Base-by-base conservation (phyloP, 2,797 vertebrate species). In the Poeciliopsis paucimaculata region DNA sequence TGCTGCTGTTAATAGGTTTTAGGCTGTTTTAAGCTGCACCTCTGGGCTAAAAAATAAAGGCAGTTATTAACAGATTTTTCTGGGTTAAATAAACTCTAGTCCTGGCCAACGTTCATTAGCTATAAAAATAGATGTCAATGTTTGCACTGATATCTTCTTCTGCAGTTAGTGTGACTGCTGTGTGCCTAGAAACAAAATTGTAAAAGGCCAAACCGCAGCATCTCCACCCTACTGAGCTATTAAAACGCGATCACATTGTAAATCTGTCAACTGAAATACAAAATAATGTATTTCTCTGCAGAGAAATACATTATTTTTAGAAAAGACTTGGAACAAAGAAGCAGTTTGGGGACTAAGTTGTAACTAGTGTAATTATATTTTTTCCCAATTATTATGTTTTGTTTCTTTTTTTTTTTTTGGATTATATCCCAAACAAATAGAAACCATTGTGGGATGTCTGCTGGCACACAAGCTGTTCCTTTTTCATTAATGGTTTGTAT, bases 401-500 rank as follows among this genome's bases (percentile, higher is more conserved):
- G 15, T 36, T 16, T 45, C 1, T 20, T 26, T 13, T 26, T 39
- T 10, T 10, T n/a, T 31, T 70, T 20, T 71, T 5, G 12, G 49
- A 53, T 76, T 39, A 41, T 60, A 26, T 53, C 26, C 15, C 57
- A 79, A 8, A 43, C 53, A 72, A 74, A 72, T 5, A 62, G 36
- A 20, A 62, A 72, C 3, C 26, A 34, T 36, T 72, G 16, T 26
- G 6, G 62, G 11, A 62, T 66, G 64, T 80, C 45, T 53, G 26
- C 72, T 70, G 7, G 49, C 70, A 72, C 39, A 77, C 43, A 78
- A 88, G 72, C 80, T 77, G 81, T 77, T 53, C 20, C 66, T 77
- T 79, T 51, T 84, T 73, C 73, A 76, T 81, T 43, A 79, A 76
- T 79, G 53, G 62, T 73, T 79, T 77, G 60, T 78, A 76, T 76